Evolutionary conservation across 1,140 invertebrate genomes (phyloP).

Genomic region (Atopsyche davidsoni): DNA sequence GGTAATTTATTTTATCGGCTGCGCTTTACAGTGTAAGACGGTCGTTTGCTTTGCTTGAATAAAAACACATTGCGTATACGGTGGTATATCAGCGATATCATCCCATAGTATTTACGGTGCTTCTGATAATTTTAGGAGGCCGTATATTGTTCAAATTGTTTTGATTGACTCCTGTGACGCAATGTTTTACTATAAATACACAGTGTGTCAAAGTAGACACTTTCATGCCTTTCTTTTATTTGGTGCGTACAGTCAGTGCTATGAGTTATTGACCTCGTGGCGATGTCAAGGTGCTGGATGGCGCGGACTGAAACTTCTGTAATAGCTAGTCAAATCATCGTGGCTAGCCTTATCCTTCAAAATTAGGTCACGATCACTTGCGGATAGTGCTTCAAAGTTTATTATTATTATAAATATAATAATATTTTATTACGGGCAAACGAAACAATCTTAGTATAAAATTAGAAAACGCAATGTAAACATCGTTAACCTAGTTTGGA

Average conservation of each 20-base stretch:
- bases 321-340: constrained; percentile 1
- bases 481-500: no score
- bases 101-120: no score
- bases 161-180: constrained; percentile 20
- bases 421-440: no score
- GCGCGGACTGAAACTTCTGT: constrained; percentile 4
- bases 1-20: not conserved
- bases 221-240: constrained; percentile 25
- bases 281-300: constrained; percentile 20
- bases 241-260: constrained; percentile 20
- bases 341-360: not conserved
- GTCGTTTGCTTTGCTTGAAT: no score
- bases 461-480: no score
- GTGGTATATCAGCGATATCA: no score
- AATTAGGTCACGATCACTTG: constrained; percentile 8
- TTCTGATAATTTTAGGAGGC: no score
- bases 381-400: not conserved
- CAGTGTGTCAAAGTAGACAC: constrained; percentile 8
- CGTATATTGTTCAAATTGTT: no score
- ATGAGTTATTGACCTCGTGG: constrained; percentile 26
- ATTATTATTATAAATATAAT: constrained; percentile 2
- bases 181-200: constrained; percentile 14
- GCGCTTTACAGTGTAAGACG: not conserved
- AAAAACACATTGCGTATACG: no score
- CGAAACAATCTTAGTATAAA: no score